phyloP scores from a whole-genome alignment of 2,797 vertebrate genomes.

The Steatocranus sp. region DNA sequence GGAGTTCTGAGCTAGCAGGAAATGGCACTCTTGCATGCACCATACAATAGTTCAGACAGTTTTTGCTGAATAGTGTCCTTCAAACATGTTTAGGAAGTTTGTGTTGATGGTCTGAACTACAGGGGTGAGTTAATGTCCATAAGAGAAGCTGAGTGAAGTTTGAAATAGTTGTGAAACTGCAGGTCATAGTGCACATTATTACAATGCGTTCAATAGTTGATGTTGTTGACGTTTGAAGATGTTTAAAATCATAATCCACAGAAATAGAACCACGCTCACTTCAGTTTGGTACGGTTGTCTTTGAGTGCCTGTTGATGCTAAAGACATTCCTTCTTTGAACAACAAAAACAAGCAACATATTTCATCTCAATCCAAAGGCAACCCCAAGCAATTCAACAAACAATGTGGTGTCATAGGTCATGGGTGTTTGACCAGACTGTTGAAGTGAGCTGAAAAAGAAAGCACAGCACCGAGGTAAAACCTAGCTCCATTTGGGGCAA shows the following conservation, averaged over 20 bases:
- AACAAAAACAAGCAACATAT: background rate
- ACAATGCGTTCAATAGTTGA: background rate
- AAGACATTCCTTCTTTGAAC: background rate
- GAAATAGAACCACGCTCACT: background rate
- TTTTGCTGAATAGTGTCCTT: background rate
- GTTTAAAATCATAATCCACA: background rate
- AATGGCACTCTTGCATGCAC: background rate
- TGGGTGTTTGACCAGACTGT: background rate
- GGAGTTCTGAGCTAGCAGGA: background rate
- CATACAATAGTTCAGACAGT: rapidly evolving
- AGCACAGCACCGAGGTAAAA: background rate
- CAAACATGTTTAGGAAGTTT: background rate
- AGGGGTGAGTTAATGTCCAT: background rate
- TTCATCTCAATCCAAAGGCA: background rate
- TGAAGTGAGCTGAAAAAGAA: background rate
- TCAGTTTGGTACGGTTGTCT: background rate
- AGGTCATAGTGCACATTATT: background rate
- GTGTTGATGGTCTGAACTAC: background rate
- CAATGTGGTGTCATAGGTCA: slow-evolving; percentile 3
- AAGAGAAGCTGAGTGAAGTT: background rate
- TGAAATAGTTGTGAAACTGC: background rate
- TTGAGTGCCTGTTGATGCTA: background rate
- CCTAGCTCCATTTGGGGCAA: background rate
- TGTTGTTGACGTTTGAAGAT: background rate
- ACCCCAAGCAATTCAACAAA: background rate